These are phyloP conservation scores for Nesidiocoris tenuis DNA, from an alignment of 2,888 invertebrate species.

Conservation along the genomic window DNA sequence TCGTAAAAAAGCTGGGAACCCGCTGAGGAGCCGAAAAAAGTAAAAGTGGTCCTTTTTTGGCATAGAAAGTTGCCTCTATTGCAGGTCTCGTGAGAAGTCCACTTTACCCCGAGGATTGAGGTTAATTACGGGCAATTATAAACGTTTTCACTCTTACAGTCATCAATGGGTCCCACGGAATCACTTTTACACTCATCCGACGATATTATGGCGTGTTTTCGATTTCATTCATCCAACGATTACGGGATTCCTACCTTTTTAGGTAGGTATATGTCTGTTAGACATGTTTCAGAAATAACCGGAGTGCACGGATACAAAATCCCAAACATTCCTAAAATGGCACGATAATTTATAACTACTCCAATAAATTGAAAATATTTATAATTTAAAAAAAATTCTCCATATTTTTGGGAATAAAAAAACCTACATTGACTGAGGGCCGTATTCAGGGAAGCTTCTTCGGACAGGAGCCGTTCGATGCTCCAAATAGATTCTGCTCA, in stretches of 20 bases:
- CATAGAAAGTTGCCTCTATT: slow-evolving; percentile 26
- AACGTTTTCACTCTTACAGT: slow-evolving; percentile 27
- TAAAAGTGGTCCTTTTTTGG: slow-evolving; percentile 27
- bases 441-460: too few species aligned
- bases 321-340: too few species aligned
- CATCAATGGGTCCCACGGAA: background rate
- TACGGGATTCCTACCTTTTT: background rate
- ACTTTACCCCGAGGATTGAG: background rate
- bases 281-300: too few species aligned
- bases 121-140: slow-evolving; percentile 25
- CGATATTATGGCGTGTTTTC: background rate
- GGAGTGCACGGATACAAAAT: too few species aligned
- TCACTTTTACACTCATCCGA: slow-evolving; percentile 24
- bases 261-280: too few species aligned
- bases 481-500: too few species aligned
- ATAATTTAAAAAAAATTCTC: too few species aligned
- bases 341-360: too few species aligned
- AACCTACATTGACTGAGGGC: too few species aligned
- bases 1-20: background rate
- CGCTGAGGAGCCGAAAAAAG: background rate
- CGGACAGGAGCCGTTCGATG: too few species aligned
- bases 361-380: too few species aligned
- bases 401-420: too few species aligned
- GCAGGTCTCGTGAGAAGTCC: background rate
- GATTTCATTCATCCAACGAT: background rate